Evolutionary conservation across 1,140 invertebrate genomes (phyloP).

Genomic region (Ips nitidus): DNA sequence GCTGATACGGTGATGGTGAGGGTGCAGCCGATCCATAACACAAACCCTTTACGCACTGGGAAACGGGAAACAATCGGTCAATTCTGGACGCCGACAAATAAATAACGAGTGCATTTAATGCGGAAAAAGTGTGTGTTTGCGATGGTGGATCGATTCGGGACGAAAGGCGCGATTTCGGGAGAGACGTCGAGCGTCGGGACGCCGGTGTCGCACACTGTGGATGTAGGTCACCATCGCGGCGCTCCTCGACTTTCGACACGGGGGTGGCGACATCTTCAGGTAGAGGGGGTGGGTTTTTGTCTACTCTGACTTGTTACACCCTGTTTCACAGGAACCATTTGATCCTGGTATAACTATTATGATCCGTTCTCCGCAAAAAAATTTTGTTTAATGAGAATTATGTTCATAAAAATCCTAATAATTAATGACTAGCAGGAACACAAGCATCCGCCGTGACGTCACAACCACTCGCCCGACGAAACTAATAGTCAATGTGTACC

Average conservation of each 20-base stretch:
- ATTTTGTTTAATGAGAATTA: no score
- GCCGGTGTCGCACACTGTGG: slow-evolving; percentile 22
- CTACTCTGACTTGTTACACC: neutral
- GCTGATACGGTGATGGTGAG: neutral
- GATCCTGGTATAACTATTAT: no score
- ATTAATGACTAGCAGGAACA: no score
- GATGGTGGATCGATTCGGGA: slow-evolving; percentile 19
- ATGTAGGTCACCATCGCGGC: slow-evolving; percentile 27
- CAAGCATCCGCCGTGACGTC: no score
- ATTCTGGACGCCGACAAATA: neutral
- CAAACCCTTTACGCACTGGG: neutral
- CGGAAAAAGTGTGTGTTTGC: neutral
- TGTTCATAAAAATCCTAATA: no score
- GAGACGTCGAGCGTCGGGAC: slow-evolving; percentile 27
- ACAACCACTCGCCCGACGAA: no score
- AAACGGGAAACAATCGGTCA: no score
- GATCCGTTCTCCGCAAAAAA: no score
- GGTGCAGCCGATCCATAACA: neutral
- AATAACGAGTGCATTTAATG: slow-evolving; percentile 3
- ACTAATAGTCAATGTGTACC: no score
- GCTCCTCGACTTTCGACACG: slow-evolving; percentile 1
- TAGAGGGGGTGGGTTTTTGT: slow-evolving; percentile 5
- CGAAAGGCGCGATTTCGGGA: slow-evolving; percentile 1
- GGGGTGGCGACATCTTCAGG: slow-evolving; percentile 26
- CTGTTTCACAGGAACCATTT: neutral